These are phyloP conservation scores for Andrena hattorfiana DNA, from an alignment of 2,888 invertebrate species.

Conservation along the genomic window DNA sequence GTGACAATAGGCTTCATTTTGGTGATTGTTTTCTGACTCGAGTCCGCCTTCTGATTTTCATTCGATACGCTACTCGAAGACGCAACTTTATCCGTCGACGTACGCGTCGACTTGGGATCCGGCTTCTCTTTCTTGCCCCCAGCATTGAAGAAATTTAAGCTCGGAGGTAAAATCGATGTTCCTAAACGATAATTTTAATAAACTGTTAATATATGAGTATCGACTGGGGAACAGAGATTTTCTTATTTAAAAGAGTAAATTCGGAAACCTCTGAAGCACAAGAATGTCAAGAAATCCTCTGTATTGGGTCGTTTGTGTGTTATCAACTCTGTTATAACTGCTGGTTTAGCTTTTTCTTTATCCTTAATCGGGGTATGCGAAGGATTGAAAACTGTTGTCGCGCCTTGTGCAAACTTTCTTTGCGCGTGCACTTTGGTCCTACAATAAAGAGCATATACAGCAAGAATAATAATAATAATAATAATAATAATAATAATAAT, in stretches of 20 bases:
- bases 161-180: conserved; percentile 90
- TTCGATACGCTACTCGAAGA: conserved; percentile 47
- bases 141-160: conserved; percentile 89
- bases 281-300: conserved; percentile 94
- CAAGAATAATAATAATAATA: conserved; percentile 24
- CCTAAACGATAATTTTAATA: conserved; percentile 81
- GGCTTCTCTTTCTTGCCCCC: conserved; percentile 78
- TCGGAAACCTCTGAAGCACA: conserved; percentile 90
- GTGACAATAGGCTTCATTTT: conserved; percentile 81
- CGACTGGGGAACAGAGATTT: conserved; percentile 84
- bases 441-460: conserved; percentile 65
- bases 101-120: conserved; percentile 65
- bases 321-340: conserved; percentile 88
- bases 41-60: conserved; percentile 65
- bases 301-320: conserved; percentile 91
- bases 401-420: conserved; percentile 94
- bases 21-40: conserved; percentile 72
- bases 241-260: conserved; percentile 28
- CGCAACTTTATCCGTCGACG: conserved; percentile 53
- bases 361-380: conserved; percentile 88
- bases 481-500: background rate
- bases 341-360: conserved; percentile 86
- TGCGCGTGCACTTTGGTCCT: conserved; percentile 94
- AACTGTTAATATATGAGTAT: conserved; percentile 9
- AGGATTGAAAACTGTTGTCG: conserved; percentile 87